Evolutionary conservation across 2,113 vertebrate species (phyloP).

Genomic region (Antechinus flavipes): DNA sequence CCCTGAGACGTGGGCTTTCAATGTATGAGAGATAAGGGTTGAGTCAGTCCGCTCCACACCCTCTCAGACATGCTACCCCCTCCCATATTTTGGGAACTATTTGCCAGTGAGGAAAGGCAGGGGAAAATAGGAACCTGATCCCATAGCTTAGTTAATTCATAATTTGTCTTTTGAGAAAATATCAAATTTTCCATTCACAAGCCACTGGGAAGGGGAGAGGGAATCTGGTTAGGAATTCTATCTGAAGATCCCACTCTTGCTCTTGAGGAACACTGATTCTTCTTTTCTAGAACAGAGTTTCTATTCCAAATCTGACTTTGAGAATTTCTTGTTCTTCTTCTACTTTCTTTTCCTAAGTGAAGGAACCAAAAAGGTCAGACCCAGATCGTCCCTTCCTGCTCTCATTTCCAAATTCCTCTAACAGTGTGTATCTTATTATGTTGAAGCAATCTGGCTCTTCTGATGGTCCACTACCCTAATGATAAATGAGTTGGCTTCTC

Average conservation of each 20-base stretch:
- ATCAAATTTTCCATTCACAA: not conserved
- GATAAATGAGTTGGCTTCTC: not conserved
- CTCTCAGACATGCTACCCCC: no score
- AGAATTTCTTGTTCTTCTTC: not conserved
- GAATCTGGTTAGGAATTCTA: not conserved
- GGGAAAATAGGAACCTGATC: no score
- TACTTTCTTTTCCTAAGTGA: not conserved
- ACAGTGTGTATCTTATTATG: no score
- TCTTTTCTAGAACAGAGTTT: not conserved
- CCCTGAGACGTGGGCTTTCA: no score
- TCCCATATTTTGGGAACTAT: no score
- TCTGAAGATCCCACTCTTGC: not conserved
- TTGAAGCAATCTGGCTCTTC: not conserved
- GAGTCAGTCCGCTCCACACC: no score
- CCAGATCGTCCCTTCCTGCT: not conserved
- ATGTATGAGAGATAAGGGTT: no score
- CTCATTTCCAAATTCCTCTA: not conserved
- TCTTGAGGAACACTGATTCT: not conserved
- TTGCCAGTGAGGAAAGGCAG: no score
- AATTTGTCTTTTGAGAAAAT: no score
- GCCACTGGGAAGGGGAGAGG: not conserved
- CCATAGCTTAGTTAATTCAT: no score
- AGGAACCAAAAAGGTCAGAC: no score
- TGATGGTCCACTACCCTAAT: not conserved
- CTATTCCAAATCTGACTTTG: not conserved